phyloP scores from a whole-genome alignment of 2,113 vertebrate species.

The Cacatua alba region DNA sequence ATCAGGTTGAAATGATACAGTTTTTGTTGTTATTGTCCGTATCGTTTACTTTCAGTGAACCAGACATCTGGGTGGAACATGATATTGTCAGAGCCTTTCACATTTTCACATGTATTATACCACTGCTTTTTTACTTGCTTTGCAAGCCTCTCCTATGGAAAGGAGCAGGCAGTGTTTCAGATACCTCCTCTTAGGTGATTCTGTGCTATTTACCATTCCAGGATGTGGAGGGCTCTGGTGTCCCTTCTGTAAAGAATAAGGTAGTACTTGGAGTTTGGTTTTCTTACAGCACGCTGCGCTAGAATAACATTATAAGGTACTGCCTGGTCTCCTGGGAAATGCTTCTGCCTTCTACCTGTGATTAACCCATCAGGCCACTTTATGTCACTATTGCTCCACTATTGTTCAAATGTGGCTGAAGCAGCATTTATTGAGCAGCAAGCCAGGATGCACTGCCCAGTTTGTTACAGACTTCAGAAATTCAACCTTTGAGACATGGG shows the following conservation, averaged over 20 bases:
- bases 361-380: conserved; percentile 8
- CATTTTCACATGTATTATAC: neutral
- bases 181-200: neutral
- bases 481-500: neutral
- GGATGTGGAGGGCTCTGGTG: neutral
- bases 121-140: neutral
- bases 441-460: neutral
- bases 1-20: neutral
- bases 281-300: neutral
- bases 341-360: neutral
- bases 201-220: neutral
- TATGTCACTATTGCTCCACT: conserved; percentile 7
- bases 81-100: neutral
- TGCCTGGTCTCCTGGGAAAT: neutral
- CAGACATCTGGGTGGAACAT: neutral
- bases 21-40: neutral
- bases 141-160: neutral
- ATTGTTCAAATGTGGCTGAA: neutral
- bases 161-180: neutral
- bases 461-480: neutral
- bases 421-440: neutral
- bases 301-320: neutral
- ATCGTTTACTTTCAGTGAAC: neutral
- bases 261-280: neutral
- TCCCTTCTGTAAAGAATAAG: neutral